phyloP scores from a whole-genome alignment of 2,888 invertebrate genomes.

The Chorisops tibialis region DNA sequence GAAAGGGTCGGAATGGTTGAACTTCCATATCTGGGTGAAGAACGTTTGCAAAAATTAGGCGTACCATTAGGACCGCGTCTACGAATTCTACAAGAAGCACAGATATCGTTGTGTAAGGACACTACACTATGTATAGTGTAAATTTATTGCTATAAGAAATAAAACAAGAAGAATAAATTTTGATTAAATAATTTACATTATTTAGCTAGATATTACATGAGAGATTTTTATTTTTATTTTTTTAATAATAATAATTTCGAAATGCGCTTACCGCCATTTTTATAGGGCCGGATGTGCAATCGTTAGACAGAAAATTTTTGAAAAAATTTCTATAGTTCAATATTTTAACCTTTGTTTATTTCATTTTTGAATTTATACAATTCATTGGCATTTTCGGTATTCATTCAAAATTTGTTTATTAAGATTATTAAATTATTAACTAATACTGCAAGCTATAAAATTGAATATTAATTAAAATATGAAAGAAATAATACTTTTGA shows the following conservation, averaged over 20 bases:
- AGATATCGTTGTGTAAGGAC: slow-evolving; percentile 59
- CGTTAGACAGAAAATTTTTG: not conserved
- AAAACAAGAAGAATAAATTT: slow-evolving; percentile 1
- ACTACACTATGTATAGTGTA: slow-evolving; percentile 64
- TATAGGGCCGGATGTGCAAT: slow-evolving; percentile 35
- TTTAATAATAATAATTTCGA: slow-evolving; percentile 1
- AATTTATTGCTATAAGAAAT: not conserved
- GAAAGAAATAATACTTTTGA: no score
- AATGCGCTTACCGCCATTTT: slow-evolving; percentile 32
- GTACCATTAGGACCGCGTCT: slow-evolving; percentile 87
- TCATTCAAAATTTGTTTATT: not conserved
- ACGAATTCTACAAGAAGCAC: slow-evolving; percentile 83
- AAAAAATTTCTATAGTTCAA: slow-evolving; percentile 6
- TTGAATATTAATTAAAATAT: no score
- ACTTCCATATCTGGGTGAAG: slow-evolving; percentile 85
- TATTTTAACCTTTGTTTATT: not conserved
- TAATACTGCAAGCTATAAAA: no score
- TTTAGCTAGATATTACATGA: not conserved
- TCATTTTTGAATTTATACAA: not conserved
- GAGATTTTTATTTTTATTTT: not conserved
- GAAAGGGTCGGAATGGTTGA: slow-evolving; percentile 88
- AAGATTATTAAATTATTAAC: no score
- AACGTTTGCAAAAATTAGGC: slow-evolving; percentile 79
- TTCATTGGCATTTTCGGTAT: not conserved
- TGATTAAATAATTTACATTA: not conserved